phyloP scores from a whole-genome alignment of 2,888 invertebrate genomes.

The Euphydryas editha region DNA sequence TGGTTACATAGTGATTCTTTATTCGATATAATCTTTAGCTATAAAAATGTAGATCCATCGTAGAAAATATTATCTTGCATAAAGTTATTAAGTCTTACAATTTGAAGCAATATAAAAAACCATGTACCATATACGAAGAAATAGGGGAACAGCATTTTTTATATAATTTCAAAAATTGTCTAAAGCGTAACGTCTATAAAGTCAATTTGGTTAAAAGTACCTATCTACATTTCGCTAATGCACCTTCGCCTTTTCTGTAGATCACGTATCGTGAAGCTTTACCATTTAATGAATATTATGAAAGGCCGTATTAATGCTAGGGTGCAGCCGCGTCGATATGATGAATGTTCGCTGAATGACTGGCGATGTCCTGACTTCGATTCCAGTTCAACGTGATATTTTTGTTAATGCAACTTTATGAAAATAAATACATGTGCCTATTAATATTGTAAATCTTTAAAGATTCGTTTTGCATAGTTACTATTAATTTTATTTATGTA shows the following conservation, averaged over 20 bases:
- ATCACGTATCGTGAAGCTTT: slow-evolving; percentile 68
- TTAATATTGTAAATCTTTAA: slow-evolving; percentile 1
- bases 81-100: neutral
- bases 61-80: too few species aligned
- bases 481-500: slow-evolving; percentile 4
- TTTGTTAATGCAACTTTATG: slow-evolving; percentile 42
- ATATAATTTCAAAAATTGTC: slow-evolving; percentile 21
- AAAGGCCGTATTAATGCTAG: slow-evolving; percentile 61
- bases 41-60: too few species aligned
- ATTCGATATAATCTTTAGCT: too few species aligned
- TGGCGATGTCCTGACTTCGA: slow-evolving; percentile 63
- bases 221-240: slow-evolving; percentile 40
- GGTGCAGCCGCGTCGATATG: slow-evolving; percentile 75
- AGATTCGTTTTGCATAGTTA: neutral
- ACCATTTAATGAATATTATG: slow-evolving; percentile 81
- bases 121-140: neutral
- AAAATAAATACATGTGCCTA: slow-evolving; percentile 20
- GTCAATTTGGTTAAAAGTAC: slow-evolving; percentile 41
- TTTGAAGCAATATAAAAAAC: neutral
- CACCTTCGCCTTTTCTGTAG: slow-evolving; percentile 41
- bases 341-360: slow-evolving; percentile 76
- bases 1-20: too few species aligned
- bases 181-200: slow-evolving; percentile 22
- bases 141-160: slow-evolving; percentile 9
- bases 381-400: slow-evolving; percentile 68